Conservation (phyloP, 2,113 vertebrate species). For the Phoxinus phoxinus region DNA sequence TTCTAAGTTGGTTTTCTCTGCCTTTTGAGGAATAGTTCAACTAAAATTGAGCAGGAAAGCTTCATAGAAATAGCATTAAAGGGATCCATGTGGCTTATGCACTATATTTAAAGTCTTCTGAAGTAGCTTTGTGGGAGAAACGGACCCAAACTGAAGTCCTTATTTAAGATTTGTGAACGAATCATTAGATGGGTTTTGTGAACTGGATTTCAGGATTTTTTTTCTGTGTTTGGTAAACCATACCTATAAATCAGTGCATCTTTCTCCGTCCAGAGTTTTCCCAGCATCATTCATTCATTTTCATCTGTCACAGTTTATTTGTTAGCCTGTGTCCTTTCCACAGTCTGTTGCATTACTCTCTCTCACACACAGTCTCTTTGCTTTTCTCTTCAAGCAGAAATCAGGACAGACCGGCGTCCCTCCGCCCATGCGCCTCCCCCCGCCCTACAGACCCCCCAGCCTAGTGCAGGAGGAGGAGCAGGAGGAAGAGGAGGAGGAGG, state of each 20-base stretch:
- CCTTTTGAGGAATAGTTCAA: neutral
- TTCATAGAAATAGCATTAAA: neutral
- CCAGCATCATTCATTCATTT: neutral
- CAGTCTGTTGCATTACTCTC: neutral
- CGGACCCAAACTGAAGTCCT: neutral
- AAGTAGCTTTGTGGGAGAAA: neutral
- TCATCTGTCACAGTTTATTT: neutral
- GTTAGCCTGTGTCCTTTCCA: neutral
- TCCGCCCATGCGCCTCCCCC: slow-evolving; percentile 86
- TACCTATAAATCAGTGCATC: neutral
- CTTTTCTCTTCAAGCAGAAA: slow-evolving; percentile 56
- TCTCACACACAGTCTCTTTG: neutral
- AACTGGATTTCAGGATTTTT: neutral
- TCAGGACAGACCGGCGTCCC: slow-evolving; percentile 64
- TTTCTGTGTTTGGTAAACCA: neutral
- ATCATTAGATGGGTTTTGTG: neutral
- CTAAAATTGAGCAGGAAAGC: neutral
- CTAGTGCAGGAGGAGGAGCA: slow-evolving; percentile 60
- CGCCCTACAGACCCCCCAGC: slow-evolving; percentile 81
- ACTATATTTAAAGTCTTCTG: neutral
- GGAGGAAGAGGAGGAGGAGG: slow-evolving; percentile 33
- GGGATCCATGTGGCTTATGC: no score
- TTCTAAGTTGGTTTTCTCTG: neutral
- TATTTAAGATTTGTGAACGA: neutral
- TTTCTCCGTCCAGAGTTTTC: neutral